Evolutionary conservation across 1,140 invertebrate species (phyloP), one percentile per base, ranked within the genome.

Genomic region (Onthophagus taurus): DNA sequence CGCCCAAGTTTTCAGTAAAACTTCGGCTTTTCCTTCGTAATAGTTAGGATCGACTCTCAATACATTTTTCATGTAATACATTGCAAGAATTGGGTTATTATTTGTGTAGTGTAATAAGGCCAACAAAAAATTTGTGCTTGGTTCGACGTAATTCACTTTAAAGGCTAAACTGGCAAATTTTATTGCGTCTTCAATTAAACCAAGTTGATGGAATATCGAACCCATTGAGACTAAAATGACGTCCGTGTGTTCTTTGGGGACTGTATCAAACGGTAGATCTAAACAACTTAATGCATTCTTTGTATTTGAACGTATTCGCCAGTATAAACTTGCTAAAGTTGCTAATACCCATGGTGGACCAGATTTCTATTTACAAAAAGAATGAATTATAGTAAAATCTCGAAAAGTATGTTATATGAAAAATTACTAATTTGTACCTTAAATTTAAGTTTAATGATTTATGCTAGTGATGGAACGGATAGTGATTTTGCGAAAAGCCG

Each of bases 111-210:
- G 72, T 34, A 85, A 54, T 48, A 79, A 71, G 0, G 75, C 79
- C 37, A 81, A 63, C 2, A 85, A 61, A 57, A 81, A 83, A 61
- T 85, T 81, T 39, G 79, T 78, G 30, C 74, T 67, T 16, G 81
- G 80, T 78, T 85, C 81, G 47, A 75, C 68, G 36, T 75, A 63
- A 65, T 74, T 73, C 12, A 75, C 53, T 45, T 68, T 64, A 24
- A 75, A 69, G 2, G 79, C 77, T 50, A 78, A 69, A 42, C 70
- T 68, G 0, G 75, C 70, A 2, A 72, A 66, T 20, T 59, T 57
- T 14, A 78, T 45, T 4, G 77, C 72, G 44, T 79, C 75, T 21
- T 83, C 76, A 47, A 75, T 69, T 23, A 74, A 68, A 2, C 78
- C 80, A 59, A 78, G 69, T 56, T 77, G 75, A 39, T 82, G 71